Evolutionary conservation across 2,888 invertebrate species (phyloP).

Genomic region (Automeris io): DNA sequence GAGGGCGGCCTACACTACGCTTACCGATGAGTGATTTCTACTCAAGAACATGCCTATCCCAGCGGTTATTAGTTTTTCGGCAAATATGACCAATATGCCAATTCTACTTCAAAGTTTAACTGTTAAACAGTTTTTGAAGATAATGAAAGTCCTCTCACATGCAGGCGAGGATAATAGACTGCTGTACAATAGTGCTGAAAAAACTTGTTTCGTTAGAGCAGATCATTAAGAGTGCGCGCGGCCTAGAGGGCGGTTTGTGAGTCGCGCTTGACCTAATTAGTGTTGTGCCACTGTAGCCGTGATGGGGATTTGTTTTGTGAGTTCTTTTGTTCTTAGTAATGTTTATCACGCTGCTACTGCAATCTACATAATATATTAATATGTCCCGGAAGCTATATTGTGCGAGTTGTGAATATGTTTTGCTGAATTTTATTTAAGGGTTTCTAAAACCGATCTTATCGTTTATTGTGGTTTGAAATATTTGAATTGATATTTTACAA

Average conservation of each 20-base stretch:
- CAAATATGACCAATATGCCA: too few species aligned
- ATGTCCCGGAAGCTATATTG: too few species aligned
- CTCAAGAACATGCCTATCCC: too few species aligned
- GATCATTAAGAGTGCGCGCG: conserved; percentile 60
- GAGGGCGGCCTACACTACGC: too few species aligned
- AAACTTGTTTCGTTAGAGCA: conserved; percentile 59
- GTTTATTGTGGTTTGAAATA: too few species aligned
- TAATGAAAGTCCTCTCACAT: conserved; percentile 13
- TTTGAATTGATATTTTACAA: too few species aligned
- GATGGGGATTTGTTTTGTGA: conserved; percentile 47
- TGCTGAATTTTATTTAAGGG: too few species aligned
- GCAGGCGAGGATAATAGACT: conserved; percentile 13
- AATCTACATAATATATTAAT: conserved; percentile 11
- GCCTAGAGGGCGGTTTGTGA: conserved; percentile 51
- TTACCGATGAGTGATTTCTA: too few species aligned
- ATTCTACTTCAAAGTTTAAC: too few species aligned
- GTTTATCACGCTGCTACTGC: conserved; percentile 22
- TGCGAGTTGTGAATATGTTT: too few species aligned
- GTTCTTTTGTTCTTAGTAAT: conserved; percentile 37
- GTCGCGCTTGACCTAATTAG: conserved; percentile 64
- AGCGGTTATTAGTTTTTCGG: too few species aligned
- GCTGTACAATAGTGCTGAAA: conserved; percentile 44
- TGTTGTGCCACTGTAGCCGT: conserved; percentile 45
- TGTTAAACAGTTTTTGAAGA: conserved; percentile 2
- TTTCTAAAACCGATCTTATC: too few species aligned